Evolutionary conservation across 2,113 vertebrate genomes (phyloP), one percentile per base, ranked within the genome.

Genomic region (Dasyprocta punctata): DNA sequence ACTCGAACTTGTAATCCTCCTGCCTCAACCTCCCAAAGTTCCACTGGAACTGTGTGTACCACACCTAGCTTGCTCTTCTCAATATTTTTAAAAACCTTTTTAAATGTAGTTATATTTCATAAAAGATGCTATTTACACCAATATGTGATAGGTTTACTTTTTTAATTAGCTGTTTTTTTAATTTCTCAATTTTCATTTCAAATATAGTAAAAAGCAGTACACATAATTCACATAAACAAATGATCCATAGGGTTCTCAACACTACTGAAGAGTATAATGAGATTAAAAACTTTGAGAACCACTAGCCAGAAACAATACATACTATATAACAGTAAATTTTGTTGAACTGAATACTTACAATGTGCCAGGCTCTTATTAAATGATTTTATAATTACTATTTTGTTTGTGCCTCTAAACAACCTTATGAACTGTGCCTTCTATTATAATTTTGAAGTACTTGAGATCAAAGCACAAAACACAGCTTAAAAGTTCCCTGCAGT

Each of bases 171-270:
- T 63, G 56, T 8, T 77, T 69, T 93, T 6, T 49, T n/a, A 61
- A 83, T 75, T 95, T 86, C 7, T 78, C 22, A 58, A 38, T 85
- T 77, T 93, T 91, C 82, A 83, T 91, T 93, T 95, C 36, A 94
- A 93, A 90, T 60, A 94, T 5, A 82, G 17, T 58, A 41, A 92
- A 86, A 0, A 83, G 20, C 16, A 92, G 85, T 60, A 69, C 4
- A 83, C 60, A 56, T 28, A 94, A 92, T 12, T 20, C 54, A 92
- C 49, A 83, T 58, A 94, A 54, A 83, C 17, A 93, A 56, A 82
- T 54, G 24, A 5, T 92, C 26, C 38, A 86, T 49, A 83, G 63
- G 16, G 78, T 82, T 83, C 38, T 58, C 54, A 80, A 47, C 41
- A 87, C 44, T 11, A 20, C 65, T 47, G 67, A 85, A 77, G 30